A percentile compares a stretch with the other conserved stretches of the same genome.
phyloP scores from a whole-genome alignment of 2,797 vertebrate genomes.

The Uromys caudimaculatus region DNA sequence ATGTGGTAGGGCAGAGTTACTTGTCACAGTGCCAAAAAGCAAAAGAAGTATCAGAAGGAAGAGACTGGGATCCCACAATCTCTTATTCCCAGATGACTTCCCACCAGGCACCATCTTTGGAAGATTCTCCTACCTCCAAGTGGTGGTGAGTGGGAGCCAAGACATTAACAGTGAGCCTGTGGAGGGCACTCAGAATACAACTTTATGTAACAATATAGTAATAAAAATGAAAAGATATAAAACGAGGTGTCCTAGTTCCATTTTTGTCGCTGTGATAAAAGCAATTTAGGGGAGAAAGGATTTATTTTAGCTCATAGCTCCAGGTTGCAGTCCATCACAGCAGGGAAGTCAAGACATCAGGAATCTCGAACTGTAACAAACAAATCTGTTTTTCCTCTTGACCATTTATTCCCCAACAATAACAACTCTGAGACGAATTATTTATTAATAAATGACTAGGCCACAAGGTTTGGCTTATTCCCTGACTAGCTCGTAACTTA shows the following conservation, averaged over 20 bases:
- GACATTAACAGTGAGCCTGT: not conserved
- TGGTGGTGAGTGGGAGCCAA: not conserved
- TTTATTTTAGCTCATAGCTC: not conserved
- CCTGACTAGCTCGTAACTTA: too few species aligned
- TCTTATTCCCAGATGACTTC: not conserved
- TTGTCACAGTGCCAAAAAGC: not conserved
- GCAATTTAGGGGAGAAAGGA: not conserved
- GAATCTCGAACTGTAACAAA: too few species aligned
- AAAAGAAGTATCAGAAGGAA: not conserved
- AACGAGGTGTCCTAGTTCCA: not conserved
- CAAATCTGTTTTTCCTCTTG: too few species aligned
- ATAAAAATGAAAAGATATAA: slow-evolving; percentile 33
- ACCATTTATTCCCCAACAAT: too few species aligned
- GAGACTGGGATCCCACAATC: not conserved
- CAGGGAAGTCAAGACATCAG: too few species aligned
- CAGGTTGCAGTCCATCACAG: not conserved
- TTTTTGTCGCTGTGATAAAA: not conserved
- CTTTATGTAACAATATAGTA: not conserved
- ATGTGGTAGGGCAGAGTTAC: not conserved
- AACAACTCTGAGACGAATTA: too few species aligned
- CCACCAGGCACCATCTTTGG: not conserved
- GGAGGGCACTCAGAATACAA: not conserved
- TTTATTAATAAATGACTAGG: too few species aligned
- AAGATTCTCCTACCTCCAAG: not conserved
- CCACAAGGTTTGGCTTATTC: too few species aligned